These are phyloP conservation scores for Taeniopygia guttata DNA, from an alignment of 2,797 vertebrate genomes.

Conservation along the genomic window DNA sequence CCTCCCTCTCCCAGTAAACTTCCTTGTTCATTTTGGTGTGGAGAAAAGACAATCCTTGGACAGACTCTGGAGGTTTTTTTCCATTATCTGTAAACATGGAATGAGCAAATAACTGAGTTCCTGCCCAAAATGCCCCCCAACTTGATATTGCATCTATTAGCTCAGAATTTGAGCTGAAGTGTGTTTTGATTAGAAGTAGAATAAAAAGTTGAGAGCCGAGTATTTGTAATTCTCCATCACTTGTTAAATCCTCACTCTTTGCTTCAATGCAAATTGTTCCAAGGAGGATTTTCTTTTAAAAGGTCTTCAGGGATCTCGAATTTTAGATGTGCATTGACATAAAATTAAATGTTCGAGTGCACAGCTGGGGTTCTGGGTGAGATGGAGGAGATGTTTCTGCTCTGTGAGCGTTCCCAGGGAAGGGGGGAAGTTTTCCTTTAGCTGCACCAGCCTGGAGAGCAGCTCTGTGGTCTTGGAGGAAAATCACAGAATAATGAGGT, in stretches of 20 bases:
- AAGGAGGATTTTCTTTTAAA: constrained; percentile 64
- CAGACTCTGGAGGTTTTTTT: neutral
- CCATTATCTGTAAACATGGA: neutral
- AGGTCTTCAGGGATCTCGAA: constrained; percentile 63
- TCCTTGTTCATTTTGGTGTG: neutral
- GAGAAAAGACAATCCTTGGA: neutral
- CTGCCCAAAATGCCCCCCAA: neutral
- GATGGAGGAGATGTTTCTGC: constrained; percentile 18
- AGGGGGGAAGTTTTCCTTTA: neutral
- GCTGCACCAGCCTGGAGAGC: neutral
- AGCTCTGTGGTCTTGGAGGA: accelerated
- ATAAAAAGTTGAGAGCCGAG: constrained; percentile 47
- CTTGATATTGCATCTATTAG: neutral
- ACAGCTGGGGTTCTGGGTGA: constrained; percentile 39
- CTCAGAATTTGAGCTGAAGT: constrained; percentile 22
- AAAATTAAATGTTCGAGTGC: constrained; percentile 43
- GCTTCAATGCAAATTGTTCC: constrained; percentile 64
- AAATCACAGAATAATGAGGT: neutral
- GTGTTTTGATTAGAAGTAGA: constrained; percentile 57
- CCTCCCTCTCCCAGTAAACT: neutral
- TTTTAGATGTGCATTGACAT: constrained; percentile 63
- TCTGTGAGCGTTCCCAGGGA: neutral
- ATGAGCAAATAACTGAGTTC: neutral
- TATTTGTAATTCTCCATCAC: constrained; percentile 53
- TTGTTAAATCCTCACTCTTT: constrained; percentile 54